A percentile compares a stretch with the other conserved stretches of the same genome.
Conservation (phyloP, 2,113 vertebrate species). For the Bungarus multicinctus region DNA sequence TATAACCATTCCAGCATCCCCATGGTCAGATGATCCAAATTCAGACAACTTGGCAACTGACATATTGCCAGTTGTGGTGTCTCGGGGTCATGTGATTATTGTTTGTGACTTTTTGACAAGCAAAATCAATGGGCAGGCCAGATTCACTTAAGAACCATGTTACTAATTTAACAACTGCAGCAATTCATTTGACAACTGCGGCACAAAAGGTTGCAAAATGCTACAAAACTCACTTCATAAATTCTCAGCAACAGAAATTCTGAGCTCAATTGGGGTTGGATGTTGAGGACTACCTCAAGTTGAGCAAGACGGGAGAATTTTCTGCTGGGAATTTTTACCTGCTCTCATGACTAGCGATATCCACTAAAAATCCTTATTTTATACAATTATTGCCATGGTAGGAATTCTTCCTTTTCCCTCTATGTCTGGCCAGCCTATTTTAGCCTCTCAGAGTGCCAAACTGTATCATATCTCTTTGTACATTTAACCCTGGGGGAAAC, state of each 20-base stretch:
- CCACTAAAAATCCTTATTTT: neutral
- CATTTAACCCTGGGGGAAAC: neutral
- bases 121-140: neutral
- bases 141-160: neutral
- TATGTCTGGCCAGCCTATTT: neutral
- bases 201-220: neutral
- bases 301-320: neutral
- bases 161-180: neutral
- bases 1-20: neutral
- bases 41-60: neutral
- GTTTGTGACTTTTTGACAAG: neutral
- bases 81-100: rapidly evolving
- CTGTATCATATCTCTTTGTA: neutral
- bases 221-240: neutral
- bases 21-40: neutral
- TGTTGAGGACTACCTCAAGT: neutral
- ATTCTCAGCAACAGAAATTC: neutral
- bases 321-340: neutral
- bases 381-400: neutral
- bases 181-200: neutral
- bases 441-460: neutral
- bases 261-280: neutral
- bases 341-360: neutral
- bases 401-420: neutral
- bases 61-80: neutral